Evolutionary conservation across 1,140 invertebrate species (phyloP), one percentile per base, ranked within the genome.

Genomic region (Pogonomyrmex californicus): DNA sequence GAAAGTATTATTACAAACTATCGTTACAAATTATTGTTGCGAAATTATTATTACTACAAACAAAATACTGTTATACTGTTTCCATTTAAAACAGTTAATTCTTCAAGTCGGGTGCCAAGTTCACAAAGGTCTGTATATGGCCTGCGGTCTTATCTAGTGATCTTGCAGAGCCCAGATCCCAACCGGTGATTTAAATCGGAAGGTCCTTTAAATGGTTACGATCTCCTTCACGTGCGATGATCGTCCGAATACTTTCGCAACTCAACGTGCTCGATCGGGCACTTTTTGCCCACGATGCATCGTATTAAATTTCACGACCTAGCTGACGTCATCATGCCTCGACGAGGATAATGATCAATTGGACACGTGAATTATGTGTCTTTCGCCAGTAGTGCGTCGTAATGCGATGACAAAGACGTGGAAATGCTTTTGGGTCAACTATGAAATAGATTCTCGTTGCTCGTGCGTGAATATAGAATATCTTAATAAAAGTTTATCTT

Each of bases 161-260:
- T 4, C 56, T 62, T 30, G 49, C 4, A 44, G 2, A 58, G 49
- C 41, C 30, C 12, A 7, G 65, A 71, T 56, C 17, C 47, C 17
- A n/a, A 17, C 65, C 6, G 70, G 82, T 47, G 88, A 88, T 91
- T 91, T 91, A 91, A 91, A 91, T 63, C 51, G 77, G 23, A 23
- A 71, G 44, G 76, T 54, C 60, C 77, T 90, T 88, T 82, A 90
- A 90, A 90, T 54, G 41, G 23, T 49, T 62, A 9, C 33, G 23
- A 30, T 38, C 6, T 0, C 12, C 58, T 68, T 62, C 49, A 14
- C 1, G 5, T 0, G n/a, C 38, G 6, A 41, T 14, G 62, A 38
- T 44, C 77, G 38, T 56, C 6, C 38, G 23, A 81, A 38, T 49
- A 56, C 49, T 70, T 82, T 30, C 66, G 66, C 51, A 17, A 58